Percentiles rank a stretch among this genome's conserved stretches.
Conservation (phyloP, 1,140 invertebrate species). For the Ctenoplectra terminalis region DNA sequence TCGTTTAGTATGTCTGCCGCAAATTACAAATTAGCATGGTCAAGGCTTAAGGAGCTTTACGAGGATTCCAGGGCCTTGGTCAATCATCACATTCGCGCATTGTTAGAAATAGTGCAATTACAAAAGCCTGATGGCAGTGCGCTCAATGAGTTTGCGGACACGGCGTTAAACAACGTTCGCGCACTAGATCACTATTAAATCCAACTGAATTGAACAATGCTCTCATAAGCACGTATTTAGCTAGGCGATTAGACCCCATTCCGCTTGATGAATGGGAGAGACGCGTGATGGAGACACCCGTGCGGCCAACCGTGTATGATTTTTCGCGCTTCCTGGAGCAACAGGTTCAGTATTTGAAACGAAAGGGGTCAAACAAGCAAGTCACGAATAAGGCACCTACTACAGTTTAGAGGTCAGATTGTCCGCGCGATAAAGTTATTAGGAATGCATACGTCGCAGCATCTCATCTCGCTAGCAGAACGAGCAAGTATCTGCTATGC, state of each 20-base stretch:
- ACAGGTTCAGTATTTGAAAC: neutral
- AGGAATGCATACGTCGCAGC: too few relatives aligned
- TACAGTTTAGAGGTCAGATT: too few relatives aligned
- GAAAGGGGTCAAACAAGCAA: neutral
- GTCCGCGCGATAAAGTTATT: too few relatives aligned
- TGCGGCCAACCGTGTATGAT: neutral
- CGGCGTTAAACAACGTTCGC: constrained; percentile 59
- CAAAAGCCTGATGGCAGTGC: constrained; percentile 55
- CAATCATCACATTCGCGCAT: constrained; percentile 64
- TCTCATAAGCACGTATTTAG: constrained; percentile 11
- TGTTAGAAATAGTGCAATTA: constrained; percentile 59
- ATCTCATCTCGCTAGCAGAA: too few relatives aligned
- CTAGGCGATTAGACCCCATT: constrained; percentile 1
- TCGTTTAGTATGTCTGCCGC: constrained; percentile 45
- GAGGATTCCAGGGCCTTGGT: constrained; percentile 69
- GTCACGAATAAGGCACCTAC: too few relatives aligned
- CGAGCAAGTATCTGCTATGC: constrained; percentile 24
- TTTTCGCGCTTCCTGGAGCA: neutral
- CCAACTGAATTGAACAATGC: constrained; percentile 22
- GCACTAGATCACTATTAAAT: constrained; percentile 50
- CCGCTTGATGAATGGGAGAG: constrained; percentile 21
- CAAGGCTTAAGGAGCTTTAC: constrained; percentile 63
- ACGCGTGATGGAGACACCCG: neutral
- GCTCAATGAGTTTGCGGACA: constrained; percentile 62
- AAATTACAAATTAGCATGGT: too few relatives aligned